Conservation (phyloP, 2,888 invertebrate species). For the Mythimna loreyi region DNA sequence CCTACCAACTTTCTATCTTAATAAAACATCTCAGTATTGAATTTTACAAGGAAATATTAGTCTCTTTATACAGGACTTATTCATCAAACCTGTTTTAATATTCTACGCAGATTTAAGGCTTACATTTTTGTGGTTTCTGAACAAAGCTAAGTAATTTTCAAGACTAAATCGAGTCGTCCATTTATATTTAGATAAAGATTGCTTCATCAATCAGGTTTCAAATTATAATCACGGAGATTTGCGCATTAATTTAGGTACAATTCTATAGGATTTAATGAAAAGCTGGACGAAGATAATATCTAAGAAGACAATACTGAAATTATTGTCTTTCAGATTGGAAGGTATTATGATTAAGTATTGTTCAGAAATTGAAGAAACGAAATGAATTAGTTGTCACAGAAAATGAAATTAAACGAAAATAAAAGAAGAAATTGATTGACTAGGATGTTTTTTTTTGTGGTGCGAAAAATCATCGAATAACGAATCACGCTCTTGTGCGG, state of each 20-base stretch:
- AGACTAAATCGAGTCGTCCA: conserved; percentile 2
- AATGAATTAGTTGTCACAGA: background rate
- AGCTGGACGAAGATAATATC: conserved; percentile 5
- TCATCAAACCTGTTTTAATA: background rate
- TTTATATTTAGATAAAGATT: conserved; percentile 24
- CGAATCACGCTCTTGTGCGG: no score
- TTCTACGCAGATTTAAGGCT: background rate
- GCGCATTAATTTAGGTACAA: conserved; percentile 36
- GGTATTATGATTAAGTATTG: background rate
- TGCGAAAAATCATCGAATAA: no score
- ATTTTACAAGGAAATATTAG: conserved; percentile 4
- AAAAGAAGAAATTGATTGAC: background rate
- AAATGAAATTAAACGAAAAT: background rate
- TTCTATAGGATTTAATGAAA: conserved; percentile 17
- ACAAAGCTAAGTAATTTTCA: conserved; percentile 17
- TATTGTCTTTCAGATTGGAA: conserved; percentile 9
- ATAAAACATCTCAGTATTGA: background rate
- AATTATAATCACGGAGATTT: conserved; percentile 42
- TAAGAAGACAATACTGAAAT: conserved; percentile 13
- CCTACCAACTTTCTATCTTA: background rate
- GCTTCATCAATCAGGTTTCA: conserved; percentile 28
- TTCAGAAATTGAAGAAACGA: background rate
- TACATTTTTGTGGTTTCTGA: conserved; percentile 14
- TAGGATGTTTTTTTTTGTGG: no score
- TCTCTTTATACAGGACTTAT: no score